These are phyloP conservation scores for Trichogramma dendrolimi DNA, from an alignment of 2,888 invertebrate species.

Conservation along the genomic window DNA sequence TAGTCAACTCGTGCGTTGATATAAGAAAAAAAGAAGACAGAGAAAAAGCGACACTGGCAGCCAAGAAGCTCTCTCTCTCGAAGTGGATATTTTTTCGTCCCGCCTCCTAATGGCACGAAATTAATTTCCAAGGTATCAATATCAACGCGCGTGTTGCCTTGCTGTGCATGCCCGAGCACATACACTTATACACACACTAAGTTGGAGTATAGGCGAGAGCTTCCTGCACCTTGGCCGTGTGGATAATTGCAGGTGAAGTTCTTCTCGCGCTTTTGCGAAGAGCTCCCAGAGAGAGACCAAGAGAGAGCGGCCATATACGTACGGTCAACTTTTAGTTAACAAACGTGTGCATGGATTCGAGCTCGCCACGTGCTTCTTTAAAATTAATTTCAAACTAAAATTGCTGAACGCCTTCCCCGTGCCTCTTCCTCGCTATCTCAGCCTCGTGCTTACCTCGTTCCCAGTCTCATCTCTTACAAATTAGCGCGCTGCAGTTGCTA, in stretches of 20 bases:
- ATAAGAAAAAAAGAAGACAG: not conserved
- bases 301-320: too few relatives aligned
- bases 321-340: not conserved
- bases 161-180: not conserved
- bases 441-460: too few relatives aligned
- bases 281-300: too few relatives aligned
- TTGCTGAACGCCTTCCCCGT: conserved; percentile 1
- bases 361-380: conserved; percentile 2
- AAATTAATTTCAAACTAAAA: conserved; percentile 27
- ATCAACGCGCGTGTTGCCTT: not conserved
- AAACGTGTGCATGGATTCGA: not conserved
- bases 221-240: not conserved
- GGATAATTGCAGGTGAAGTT: too few relatives aligned
- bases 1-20: not conserved
- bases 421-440: too few relatives aligned
- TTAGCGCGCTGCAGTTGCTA: not conserved
- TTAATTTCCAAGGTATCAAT: conserved; percentile 28
- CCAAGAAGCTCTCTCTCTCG: not conserved
- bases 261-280: too few relatives aligned
- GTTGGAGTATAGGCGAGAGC: not conserved
- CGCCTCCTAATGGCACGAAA: conserved; percentile 19
- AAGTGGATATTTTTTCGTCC: conserved; percentile 12
- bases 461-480: not conserved
- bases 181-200: conserved; percentile 17
- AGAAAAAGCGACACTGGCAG: not conserved